phyloP scores from a whole-genome alignment of 2,888 invertebrate species.

The Caenorhabditis wallacei region DNA sequence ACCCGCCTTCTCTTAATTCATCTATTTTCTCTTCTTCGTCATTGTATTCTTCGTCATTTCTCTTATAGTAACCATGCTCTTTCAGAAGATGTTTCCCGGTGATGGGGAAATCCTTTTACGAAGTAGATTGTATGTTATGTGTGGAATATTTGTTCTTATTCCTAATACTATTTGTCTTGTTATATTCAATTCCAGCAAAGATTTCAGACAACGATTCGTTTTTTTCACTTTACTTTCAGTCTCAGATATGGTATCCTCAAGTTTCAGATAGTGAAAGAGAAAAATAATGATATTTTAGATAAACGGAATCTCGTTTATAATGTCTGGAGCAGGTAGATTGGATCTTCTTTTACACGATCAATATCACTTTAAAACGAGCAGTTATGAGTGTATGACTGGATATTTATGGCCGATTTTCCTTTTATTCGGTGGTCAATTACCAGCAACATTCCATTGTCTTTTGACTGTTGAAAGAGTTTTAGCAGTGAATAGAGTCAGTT shows the following conservation, averaged over 20 bases:
- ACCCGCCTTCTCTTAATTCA: slow-evolving; percentile 36
- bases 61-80: slow-evolving; percentile 23
- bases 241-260: slow-evolving; percentile 66
- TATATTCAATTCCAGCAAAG: slow-evolving; percentile 68
- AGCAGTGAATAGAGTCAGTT: slow-evolving; percentile 66
- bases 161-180: slow-evolving; percentile 64
- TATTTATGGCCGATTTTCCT: slow-evolving; percentile 71
- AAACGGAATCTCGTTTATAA: slow-evolving; percentile 70
- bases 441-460: slow-evolving; percentile 67
- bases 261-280: background rate
- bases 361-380: slow-evolving; percentile 57
- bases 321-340: slow-evolving; percentile 63
- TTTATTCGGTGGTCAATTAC: slow-evolving; percentile 71
- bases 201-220: slow-evolving; percentile 68
- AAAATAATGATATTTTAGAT: slow-evolving; percentile 53
- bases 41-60: slow-evolving; percentile 2
- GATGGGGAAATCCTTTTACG: slow-evolving; percentile 63
- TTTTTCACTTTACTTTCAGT: slow-evolving; percentile 66
- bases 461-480: slow-evolving; percentile 69
- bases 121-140: slow-evolving; percentile 63
- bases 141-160: slow-evolving; percentile 66
- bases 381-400: slow-evolving; percentile 64
- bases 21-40: slow-evolving; percentile 1
- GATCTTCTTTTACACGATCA: slow-evolving; percentile 40
- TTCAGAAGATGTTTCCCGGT: slow-evolving; percentile 57